Percentiles rank a stretch among this genome's conserved stretches.
phyloP scores from a whole-genome alignment of 1,140 invertebrate genomes.

The Theocolax elegans region DNA sequence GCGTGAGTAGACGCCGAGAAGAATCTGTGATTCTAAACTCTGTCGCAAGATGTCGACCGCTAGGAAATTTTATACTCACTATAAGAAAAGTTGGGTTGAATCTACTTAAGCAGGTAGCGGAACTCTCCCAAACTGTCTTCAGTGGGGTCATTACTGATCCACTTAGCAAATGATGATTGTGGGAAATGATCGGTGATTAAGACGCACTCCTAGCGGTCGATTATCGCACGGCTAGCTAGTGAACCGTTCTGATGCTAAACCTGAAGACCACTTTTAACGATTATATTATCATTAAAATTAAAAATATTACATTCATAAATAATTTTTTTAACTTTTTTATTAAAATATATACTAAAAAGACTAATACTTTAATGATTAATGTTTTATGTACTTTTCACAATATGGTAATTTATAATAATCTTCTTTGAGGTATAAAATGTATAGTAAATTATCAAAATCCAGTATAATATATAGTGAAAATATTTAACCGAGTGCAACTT shows the following conservation, averaged over 20 bases:
- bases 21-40: background rate
- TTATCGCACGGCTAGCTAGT: slow-evolving; percentile 51
- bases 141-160: slow-evolving; percentile 57
- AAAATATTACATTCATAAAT: no score
- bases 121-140: slow-evolving; percentile 39
- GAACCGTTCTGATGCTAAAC: slow-evolving; percentile 56
- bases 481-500: no score
- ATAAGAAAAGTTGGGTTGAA: background rate
- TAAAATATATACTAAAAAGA: no score
- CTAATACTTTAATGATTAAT: no score
- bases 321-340: background rate
- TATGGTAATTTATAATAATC: no score
- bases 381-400: no score
- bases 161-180: slow-evolving; percentile 58
- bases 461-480: no score
- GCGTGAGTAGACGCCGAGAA: background rate
- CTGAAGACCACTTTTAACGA: slow-evolving; percentile 38
- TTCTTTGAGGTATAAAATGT: no score
- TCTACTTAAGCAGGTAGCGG: background rate
- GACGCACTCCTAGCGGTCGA: slow-evolving; percentile 50
- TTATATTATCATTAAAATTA: no score
- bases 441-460: no score
- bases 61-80: background rate
- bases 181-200: slow-evolving; percentile 60
- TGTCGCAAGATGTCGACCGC: background rate